Evolutionary conservation across 2,797 vertebrate species (phyloP).

Genomic region (Acestrorhynchus altus): DNA sequence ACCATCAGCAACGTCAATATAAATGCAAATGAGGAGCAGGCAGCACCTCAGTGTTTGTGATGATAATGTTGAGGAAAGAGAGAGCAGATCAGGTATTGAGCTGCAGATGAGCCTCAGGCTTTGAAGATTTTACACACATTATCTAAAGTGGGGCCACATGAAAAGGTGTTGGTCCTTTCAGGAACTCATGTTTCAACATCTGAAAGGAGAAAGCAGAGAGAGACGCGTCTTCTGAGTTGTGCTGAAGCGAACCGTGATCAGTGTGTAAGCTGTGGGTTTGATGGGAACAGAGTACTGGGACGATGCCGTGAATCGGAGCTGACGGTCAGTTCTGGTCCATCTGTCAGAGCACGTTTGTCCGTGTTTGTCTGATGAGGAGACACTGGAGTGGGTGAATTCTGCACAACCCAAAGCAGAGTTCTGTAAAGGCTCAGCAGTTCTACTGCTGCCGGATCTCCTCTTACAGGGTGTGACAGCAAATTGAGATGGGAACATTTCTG

Average conservation of each 20-base stretch:
- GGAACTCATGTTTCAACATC: conserved; percentile 46
- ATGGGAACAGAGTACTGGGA: too few relatives aligned
- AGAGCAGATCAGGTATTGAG: conserved; percentile 62
- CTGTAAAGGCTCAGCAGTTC: not conserved
- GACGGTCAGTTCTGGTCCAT: too few relatives aligned
- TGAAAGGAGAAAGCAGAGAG: conserved; percentile 33
- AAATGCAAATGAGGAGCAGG: conserved; percentile 71
- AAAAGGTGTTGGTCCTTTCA: conserved; percentile 61
- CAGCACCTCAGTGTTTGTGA: conserved; percentile 65
- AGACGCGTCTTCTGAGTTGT: conserved; percentile 38
- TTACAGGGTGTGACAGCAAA: not conserved
- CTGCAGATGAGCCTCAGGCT: conserved; percentile 65
- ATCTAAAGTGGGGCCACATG: conserved; percentile 68
- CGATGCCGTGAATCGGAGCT: too few relatives aligned
- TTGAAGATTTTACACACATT: conserved; percentile 70
- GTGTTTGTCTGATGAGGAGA: not conserved
- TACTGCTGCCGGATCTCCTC: not conserved
- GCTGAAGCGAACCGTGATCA: not conserved
- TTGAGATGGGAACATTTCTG: not conserved
- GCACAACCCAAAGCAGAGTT: not conserved
- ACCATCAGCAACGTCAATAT: conserved; percentile 64
- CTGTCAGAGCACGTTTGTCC: too few relatives aligned
- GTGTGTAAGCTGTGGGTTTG: not conserved
- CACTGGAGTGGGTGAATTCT: not conserved
- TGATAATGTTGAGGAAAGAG: conserved; percentile 71